Evolutionary conservation across 2,888 invertebrate genomes (phyloP).

Genomic region (Yponomeuta malinellus): DNA sequence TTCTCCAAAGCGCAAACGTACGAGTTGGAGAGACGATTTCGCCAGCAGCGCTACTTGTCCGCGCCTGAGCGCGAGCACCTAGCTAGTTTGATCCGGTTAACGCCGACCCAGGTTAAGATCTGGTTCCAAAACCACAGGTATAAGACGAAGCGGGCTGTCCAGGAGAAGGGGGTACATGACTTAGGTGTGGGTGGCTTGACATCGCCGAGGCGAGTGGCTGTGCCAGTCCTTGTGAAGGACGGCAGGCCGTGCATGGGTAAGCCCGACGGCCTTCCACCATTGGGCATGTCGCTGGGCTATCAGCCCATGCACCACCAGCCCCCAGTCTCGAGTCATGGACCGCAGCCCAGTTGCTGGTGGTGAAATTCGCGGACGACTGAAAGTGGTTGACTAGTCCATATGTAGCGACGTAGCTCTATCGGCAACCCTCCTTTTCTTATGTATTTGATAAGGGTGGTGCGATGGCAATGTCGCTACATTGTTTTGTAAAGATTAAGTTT

Average conservation of each 20-base stretch:
- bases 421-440: not conserved
- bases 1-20: conserved; percentile 99
- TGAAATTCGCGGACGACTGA: conserved; percentile 38
- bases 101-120: conserved; percentile 98
- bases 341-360: conserved; percentile 75
- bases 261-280: conserved; percentile 68
- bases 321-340: conserved; percentile 48
- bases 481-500: conserved; percentile 1
- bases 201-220: conserved; percentile 93
- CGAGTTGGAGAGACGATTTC: conserved; percentile 94
- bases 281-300: conserved; percentile 68
- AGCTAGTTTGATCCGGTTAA: conserved; percentile 94
- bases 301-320: conserved; percentile 65
- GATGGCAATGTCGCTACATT: not conserved
- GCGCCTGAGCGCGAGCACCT: conserved; percentile 98
- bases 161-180: conserved; percentile 89
- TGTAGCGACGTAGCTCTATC: conserved; percentile 23
- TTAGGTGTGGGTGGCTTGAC: conserved; percentile 80
- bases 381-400: conserved; percentile 58
- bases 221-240: conserved; percentile 95
- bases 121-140: conserved; percentile 99
- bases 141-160: conserved; percentile 98
- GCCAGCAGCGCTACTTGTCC: conserved; percentile 96
- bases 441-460: not conserved
- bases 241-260: conserved; percentile 90